These are phyloP conservation scores for Podilymbus podiceps DNA, from an alignment of 2,113 vertebrate species.

Conservation along the genomic window DNA sequence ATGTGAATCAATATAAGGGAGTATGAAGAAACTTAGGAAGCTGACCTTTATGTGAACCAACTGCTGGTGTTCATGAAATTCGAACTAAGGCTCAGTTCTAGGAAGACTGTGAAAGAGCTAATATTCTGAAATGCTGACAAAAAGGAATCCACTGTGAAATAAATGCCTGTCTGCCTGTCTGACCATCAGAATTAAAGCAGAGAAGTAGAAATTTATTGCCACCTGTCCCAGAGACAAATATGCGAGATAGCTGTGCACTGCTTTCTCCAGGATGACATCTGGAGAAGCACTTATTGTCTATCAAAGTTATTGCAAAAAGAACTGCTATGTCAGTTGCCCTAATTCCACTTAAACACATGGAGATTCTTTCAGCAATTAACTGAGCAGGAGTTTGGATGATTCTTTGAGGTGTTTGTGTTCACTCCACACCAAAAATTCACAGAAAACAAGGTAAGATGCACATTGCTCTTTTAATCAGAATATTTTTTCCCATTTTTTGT, in stretches of 20 bases:
- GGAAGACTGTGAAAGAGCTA: conserved; percentile 27
- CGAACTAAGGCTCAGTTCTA: conserved; percentile 4
- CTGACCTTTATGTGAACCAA: conserved; percentile 44
- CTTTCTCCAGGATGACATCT: conserved; percentile 44
- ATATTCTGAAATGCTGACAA: conserved; percentile 61
- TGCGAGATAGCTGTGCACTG: conserved; percentile 25
- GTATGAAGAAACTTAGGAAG: conserved; percentile 13
- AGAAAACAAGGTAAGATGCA: neutral
- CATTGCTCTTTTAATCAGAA: neutral
- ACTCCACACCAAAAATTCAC: neutral
- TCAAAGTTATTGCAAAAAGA: conserved; percentile 9
- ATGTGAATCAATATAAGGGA: neutral
- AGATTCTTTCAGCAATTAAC: neutral
- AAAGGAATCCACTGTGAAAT: conserved; percentile 62
- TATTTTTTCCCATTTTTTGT: neutral
- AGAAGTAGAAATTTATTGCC: conserved; percentile 64
- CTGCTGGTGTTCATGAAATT: conserved; percentile 54
- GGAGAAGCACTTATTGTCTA: conserved; percentile 47
- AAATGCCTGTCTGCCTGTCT: conserved; percentile 54
- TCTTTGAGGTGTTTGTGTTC: neutral
- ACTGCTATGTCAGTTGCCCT: neutral
- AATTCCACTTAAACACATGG: neutral
- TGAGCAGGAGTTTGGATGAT: neutral
- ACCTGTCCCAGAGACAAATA: conserved; percentile 60
- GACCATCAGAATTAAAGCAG: conserved; percentile 66